phyloP scores from a whole-genome alignment of 2,113 vertebrate species.

The Pelodiscus sinensis region DNA sequence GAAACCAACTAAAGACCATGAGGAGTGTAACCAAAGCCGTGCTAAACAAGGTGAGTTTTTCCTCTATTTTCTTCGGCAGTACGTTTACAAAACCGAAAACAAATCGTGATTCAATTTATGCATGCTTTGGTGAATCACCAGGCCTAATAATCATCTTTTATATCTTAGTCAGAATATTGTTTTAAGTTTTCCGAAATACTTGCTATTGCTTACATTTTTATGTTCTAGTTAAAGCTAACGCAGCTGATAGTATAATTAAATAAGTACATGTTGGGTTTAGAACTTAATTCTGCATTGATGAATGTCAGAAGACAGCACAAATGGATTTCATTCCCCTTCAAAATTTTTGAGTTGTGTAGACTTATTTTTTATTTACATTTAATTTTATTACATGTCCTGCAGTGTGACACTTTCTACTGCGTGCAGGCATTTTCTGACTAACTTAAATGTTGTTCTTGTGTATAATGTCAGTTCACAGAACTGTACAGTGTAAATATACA shows the following conservation, averaged over 20 bases:
- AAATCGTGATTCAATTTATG: fast-evolving
- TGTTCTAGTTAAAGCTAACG: neutral
- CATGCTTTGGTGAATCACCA: neutral
- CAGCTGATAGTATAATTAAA: neutral
- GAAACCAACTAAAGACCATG: neutral
- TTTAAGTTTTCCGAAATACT: neutral
- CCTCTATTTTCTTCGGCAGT: neutral
- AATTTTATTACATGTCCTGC: neutral
- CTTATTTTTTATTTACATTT: slow-evolving; percentile 14
- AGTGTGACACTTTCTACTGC: neutral
- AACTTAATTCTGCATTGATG: slow-evolving; percentile 27
- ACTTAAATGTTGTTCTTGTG: slow-evolving; percentile 8
- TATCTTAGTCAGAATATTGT: fast-evolving
- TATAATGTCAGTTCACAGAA: neutral
- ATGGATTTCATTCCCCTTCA: slow-evolving; percentile 59
- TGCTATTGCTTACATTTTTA: neutral
- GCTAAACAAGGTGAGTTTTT: slow-evolving; percentile 34
- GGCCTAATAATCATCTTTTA: fast-evolving
- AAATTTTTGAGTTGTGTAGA: slow-evolving; percentile 39
- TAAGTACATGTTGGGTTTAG: neutral
- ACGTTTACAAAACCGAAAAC: neutral
- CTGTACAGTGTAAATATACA: neutral
- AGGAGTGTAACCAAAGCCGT: slow-evolving; percentile 24
- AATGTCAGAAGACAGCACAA: slow-evolving; percentile 30
- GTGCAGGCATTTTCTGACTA: slow-evolving; percentile 13